These are phyloP conservation scores for Leptopterna dolabrata DNA, from an alignment of 2,888 invertebrate species.

Conservation along the genomic window DNA sequence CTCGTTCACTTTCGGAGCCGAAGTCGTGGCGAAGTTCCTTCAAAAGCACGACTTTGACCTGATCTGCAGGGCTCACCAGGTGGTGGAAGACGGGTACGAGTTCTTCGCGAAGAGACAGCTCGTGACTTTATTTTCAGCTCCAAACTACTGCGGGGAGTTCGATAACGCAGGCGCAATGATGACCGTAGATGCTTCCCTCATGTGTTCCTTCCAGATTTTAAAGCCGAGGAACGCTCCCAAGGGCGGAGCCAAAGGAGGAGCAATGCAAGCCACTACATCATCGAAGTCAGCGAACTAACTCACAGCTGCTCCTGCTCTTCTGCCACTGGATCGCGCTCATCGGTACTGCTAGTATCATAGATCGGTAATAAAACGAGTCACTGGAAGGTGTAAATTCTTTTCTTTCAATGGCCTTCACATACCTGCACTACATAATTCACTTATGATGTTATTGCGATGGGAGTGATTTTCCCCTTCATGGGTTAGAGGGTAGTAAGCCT, in stretches of 20 bases:
- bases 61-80: conserved; percentile 98
- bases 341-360: too few species aligned
- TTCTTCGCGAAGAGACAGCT: conserved; percentile 98
- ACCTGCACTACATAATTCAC: too few species aligned
- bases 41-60: conserved; percentile 99
- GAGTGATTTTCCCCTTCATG: too few species aligned
- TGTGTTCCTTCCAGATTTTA: conserved; percentile 98
- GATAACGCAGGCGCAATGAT: conserved; percentile 94
- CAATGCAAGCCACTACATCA: background rate
- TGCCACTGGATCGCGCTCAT: background rate
- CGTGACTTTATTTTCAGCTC: conserved; percentile 93
- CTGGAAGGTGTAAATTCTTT: too few species aligned
- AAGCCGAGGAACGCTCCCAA: conserved; percentile 70
- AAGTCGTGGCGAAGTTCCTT: conserved; percentile 96
- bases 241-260: background rate
- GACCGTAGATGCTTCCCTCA: conserved; percentile 98
- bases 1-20: conserved; percentile 98
- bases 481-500: too few species aligned
- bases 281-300: background rate
- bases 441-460: too few species aligned
- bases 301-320: background rate
- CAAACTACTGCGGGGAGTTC: conserved; percentile 94
- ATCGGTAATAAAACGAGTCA: too few species aligned
- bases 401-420: too few species aligned
- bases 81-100: conserved; percentile 99